Base-by-base conservation (phyloP, 2,888 invertebrate genomes). In the Cheilosia soror region DNA sequence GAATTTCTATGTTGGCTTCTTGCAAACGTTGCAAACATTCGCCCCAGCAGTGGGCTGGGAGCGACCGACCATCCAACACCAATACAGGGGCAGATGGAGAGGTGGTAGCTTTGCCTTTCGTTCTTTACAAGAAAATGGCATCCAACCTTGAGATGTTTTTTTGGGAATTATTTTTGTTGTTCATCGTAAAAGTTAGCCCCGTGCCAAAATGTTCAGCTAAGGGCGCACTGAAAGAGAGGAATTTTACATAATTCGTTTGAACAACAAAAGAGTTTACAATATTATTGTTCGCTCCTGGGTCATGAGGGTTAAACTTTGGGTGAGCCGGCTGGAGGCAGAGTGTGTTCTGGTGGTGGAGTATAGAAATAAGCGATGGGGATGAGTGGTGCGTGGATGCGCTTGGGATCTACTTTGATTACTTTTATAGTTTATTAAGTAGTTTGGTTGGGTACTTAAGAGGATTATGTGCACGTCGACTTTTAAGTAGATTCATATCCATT, bases 201-300 rank as follows among this genome's bases (percentile, higher is more conserved):
- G 42, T 73, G 31, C 72, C 44, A 55, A 63, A 68, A 49, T 78
- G 42, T 68, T 83, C 65, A 66, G 53, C 37, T 57, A 60, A 82
- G 31, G 57, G 25, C 40, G 13, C n/a, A 27, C 11, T n/a, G 55
- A 37, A 20, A 37, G 25, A 20, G n/a, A 57, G 25, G 40, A 20
- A 73, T 65, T 84, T 79, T 69, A 65, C 65, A 80, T 68, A 80
- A 85, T 77, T 77, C 65, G 57, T 66, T 66, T 58, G 68, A 77
- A 53, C 66, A 81, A 81, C 80, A 81, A 81, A 76, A 81, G 77
- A 76, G 77, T 85, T 81, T 81, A 66, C 42, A 85, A 76, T 80
- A 79, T 66, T 73, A 73, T 65, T 65, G 69, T 42, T 71, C 33
- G 31, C 53, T 60, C 51, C 31, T 63, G 53, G 57, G 57, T 65